phyloP scores from a whole-genome alignment of 2,113 vertebrate species.

The Sterrhoptilus dennistouni region DNA sequence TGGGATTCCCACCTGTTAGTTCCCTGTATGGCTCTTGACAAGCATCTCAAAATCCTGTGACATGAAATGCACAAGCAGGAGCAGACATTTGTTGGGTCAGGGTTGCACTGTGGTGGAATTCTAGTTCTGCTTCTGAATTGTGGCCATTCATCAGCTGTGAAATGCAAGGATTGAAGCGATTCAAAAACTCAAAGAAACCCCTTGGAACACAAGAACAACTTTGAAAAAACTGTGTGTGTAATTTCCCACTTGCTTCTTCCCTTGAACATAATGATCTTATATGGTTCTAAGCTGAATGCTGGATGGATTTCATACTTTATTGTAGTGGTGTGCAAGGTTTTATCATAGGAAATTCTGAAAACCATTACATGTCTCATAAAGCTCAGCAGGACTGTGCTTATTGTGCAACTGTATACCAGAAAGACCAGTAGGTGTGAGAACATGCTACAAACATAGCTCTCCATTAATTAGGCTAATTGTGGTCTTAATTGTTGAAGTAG shows the following conservation, averaged over 20 bases:
- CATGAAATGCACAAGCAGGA: background rate
- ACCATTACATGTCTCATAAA: fast-evolving
- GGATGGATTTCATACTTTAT: background rate
- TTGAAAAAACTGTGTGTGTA: background rate
- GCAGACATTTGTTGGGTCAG: background rate
- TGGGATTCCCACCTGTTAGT: background rate
- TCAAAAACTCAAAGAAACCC: background rate
- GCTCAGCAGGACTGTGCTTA: background rate
- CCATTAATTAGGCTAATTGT: background rate
- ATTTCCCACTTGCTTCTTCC: background rate
- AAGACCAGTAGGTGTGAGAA: background rate
- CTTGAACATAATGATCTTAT: background rate
- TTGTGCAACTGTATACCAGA: background rate
- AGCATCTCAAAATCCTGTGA: background rate
- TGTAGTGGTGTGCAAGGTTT: background rate
- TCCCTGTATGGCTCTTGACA: background rate
- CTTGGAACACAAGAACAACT: background rate
- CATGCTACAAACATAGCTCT: background rate
- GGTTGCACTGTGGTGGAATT: background rate
- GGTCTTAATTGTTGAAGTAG: background rate
- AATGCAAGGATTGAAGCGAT: background rate
- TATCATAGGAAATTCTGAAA: background rate
- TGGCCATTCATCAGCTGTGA: background rate
- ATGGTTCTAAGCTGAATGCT: background rate
- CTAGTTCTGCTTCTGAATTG: background rate